Evolutionary conservation across 2,113 vertebrate genomes (phyloP).

Genomic region (Gila orcuttii): DNA sequence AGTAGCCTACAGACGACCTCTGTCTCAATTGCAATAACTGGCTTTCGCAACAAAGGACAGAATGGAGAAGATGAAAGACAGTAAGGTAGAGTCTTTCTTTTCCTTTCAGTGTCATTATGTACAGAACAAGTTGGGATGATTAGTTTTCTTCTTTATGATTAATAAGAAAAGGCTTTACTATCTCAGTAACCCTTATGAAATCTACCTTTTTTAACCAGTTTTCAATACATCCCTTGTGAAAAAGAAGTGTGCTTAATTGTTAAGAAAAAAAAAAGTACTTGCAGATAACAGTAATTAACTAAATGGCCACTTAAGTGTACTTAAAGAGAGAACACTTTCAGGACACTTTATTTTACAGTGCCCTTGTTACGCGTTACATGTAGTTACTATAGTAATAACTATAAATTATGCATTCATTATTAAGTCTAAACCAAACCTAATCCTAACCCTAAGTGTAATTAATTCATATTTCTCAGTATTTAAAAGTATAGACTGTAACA

Average conservation of each 20-base stretch:
- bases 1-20: neutral
- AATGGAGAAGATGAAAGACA: conserved; percentile 74
- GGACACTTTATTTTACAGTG: too few species aligned
- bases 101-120: neutral
- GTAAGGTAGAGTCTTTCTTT: conserved; percentile 65
- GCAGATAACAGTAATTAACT: neutral
- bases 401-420: too few species aligned
- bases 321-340: too few species aligned
- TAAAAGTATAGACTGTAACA: too few species aligned
- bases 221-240: neutral
- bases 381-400: too few species aligned
- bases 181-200: neutral
- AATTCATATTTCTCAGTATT: too few species aligned
- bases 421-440: too few species aligned
- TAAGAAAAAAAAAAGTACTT: neutral
- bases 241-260: neutral
- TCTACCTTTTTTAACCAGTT: neutral
- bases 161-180: neutral
- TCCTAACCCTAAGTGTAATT: too few species aligned
- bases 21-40: neutral
- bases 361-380: too few species aligned
- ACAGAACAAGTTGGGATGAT: neutral
- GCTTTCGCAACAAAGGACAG: conserved; percentile 5
- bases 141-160: neutral
- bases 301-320: too few species aligned